A percentile compares a stretch with the other conserved stretches of the same genome.
Evolutionary conservation across 2,797 vertebrate species (phyloP).

Genomic region (Pseudotriccus pelzelni): DNA sequence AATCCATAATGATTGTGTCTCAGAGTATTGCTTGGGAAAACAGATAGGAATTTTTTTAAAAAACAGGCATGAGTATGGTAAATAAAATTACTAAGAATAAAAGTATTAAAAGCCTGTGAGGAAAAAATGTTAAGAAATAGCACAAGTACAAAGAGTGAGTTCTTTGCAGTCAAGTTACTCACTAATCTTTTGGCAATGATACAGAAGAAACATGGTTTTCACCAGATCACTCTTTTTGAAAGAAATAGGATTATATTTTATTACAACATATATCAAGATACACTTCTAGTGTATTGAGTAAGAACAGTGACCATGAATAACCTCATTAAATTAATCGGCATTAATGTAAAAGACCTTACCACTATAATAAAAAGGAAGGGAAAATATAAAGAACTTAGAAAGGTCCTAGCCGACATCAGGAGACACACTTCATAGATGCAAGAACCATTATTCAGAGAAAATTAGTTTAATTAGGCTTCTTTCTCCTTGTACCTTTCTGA

Average conservation of each 20-base stretch:
- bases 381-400: not conserved
- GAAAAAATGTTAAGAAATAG: not conserved
- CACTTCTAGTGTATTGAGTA: not conserved
- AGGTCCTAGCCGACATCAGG: not conserved
- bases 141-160: not conserved
- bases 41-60: accelerated
- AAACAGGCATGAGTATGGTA: not conserved
- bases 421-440: not conserved
- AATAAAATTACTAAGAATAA: not conserved
- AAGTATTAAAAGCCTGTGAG: not conserved
- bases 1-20: not conserved
- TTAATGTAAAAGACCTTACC: not conserved
- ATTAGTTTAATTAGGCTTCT: not conserved
- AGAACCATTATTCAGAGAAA: not conserved
- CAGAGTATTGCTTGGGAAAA: not conserved
- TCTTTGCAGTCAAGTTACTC: not conserved
- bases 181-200: conserved; percentile 12
- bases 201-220: conserved; percentile 6
- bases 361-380: not conserved
- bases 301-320: not conserved
- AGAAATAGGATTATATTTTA: conserved; percentile 9
- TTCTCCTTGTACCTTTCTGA: not conserved
- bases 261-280: conserved; percentile 38
- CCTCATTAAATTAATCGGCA: conserved; percentile 40
- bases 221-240: not conserved